These are phyloP conservation scores for Anoplolepis gracilipes DNA, from an alignment of 1,140 invertebrate genomes.

Conservation along the genomic window DNA sequence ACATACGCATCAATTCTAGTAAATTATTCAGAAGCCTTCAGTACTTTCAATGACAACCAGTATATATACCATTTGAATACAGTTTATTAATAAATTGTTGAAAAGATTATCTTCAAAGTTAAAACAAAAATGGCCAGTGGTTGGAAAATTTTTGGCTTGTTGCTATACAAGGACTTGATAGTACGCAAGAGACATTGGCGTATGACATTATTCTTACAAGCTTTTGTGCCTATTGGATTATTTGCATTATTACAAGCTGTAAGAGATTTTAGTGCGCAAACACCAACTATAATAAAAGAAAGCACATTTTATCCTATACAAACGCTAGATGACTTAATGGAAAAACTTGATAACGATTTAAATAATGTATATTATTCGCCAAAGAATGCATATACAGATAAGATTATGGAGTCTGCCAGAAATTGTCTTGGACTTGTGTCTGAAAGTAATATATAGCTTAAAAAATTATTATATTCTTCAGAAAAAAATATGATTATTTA, in stretches of 20 bases:
- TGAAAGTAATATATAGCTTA: conserved; percentile 71
- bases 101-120: neutral
- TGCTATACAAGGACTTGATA: conserved; percentile 81
- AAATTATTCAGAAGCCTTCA: conserved; percentile 60
- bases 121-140: conserved; percentile 49
- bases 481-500: neutral
- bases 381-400: conserved; percentile 69
- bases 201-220: conserved; percentile 78
- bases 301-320: conserved; percentile 75
- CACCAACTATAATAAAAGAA: conserved; percentile 63
- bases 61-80: neutral
- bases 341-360: conserved; percentile 54
- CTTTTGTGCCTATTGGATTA: conserved; percentile 79
- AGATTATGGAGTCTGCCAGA: conserved; percentile 72
- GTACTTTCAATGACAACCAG: conserved; percentile 57
- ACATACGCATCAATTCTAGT: conserved; percentile 57
- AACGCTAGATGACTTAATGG: conserved; percentile 61
- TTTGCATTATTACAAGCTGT: conserved; percentile 79
- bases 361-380: conserved; percentile 77
- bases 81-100: neutral
- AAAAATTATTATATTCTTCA: conserved; percentile 44
- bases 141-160: conserved; percentile 75
- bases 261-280: conserved; percentile 74
- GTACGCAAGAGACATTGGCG: conserved; percentile 82
- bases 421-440: conserved; percentile 72